Evolutionary conservation across 2,113 vertebrate species (phyloP).

Genomic region (Seriola aureovittata): DNA sequence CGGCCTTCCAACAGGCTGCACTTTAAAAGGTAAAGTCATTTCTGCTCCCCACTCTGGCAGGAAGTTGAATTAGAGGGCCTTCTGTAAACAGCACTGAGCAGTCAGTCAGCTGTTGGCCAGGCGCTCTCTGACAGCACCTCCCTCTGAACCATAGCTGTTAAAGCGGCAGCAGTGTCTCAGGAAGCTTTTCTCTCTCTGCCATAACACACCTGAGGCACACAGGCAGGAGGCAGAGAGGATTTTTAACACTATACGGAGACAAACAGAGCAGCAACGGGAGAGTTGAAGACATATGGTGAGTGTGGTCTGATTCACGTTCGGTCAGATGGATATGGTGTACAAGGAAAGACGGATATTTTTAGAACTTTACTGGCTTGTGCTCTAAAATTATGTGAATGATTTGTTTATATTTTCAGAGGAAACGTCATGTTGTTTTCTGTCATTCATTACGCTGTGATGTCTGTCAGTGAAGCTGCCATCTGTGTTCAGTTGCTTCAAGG

Average conservation of each 20-base stretch:
- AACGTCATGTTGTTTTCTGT: neutral
- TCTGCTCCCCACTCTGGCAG: neutral
- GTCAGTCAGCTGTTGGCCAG: slow-evolving; percentile 3
- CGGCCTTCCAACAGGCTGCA: neutral
- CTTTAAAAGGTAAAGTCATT: slow-evolving; percentile 31
- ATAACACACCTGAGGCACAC: slow-evolving; percentile 8
- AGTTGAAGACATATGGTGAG: slow-evolving; percentile 55
- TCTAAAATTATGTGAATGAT: neutral
- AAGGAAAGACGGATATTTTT: slow-evolving; percentile 20
- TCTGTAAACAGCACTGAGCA: neutral
- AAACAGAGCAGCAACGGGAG: neutral
- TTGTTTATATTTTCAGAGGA: slow-evolving; percentile 15
- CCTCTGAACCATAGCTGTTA: slow-evolving; percentile 12
- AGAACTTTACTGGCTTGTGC: neutral
- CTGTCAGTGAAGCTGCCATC: neutral
- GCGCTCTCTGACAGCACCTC: slow-evolving; percentile 29
- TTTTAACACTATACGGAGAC: neutral
- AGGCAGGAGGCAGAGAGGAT: neutral
- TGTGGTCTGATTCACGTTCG: slow-evolving; percentile 48
- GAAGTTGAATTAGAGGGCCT: slow-evolving; percentile 1
- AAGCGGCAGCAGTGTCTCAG: slow-evolving; percentile 13
- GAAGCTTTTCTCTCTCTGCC: neutral
- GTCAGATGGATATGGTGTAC: slow-evolving; percentile 7
- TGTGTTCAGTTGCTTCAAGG: slow-evolving; percentile 17
- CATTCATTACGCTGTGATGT: neutral